Base-by-base conservation (phyloP, 92 coral and sea anemone species). In the Zoanthus sansibaricus region DNA sequence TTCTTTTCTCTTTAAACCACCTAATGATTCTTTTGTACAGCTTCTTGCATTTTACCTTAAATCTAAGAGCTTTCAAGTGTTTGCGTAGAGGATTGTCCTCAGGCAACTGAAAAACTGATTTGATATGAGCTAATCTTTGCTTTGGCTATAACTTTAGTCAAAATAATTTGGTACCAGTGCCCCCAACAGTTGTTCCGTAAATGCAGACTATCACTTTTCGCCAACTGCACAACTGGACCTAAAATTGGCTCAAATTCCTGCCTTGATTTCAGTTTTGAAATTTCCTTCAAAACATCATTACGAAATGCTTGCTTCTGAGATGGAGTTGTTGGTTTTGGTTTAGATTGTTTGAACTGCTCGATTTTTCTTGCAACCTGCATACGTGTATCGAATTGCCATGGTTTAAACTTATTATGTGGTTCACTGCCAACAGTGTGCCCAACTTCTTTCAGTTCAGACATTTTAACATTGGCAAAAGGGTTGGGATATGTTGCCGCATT, bases 121-220 rank as follows among this genome's bases (percentile, higher is more conserved):
- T 93, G 18, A 89, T 51, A 82, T 42, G 72, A 71, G 48, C 76
- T 74, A 21, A 90, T 86, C 70, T 93, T 93, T 77, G 92, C 90
- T 78, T 88, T 90, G 66, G 83, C 88, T 87, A 80, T 33, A 67
- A 90, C 90, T 85, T 88, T 89, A 79, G 86, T 88, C n/a, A 93
- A 88, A 78, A 90, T 72, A 72, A 85, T 54, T 32, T 90, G 86
- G 79, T 90, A 90, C 93, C 95, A 90, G 68, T 93, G 95, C 75
- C 93, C 87, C 96, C 94, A 91, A 61, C 94, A 91, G 75, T 91
- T 91, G 84, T 88, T 93, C 31, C 92, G 91, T 55, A 93, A 84
- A 73, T 89, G 95, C 6, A 92, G 91, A 67, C 83, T 92, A 31
- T 92, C 92, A 75, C 88, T 82, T 73, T 92, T 92, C 32, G 90